Conservation (phyloP, 2,888 invertebrate genomes). For the Hirtodrosophila trivittata region DNA sequence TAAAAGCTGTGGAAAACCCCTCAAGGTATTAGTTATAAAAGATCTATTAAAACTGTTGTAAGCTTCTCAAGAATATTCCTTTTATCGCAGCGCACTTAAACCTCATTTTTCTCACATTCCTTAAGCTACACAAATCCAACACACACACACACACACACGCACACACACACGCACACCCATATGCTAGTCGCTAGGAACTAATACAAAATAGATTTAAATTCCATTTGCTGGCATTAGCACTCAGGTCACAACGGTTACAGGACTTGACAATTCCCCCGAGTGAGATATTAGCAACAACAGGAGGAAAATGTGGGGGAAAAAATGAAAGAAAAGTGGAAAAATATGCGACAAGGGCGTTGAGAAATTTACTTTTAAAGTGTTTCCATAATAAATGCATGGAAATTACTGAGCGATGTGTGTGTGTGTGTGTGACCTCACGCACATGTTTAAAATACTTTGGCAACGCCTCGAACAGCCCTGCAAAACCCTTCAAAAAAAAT, state of each 20-base stretch:
- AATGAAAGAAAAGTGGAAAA: conserved; percentile 2
- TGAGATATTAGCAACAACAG: conserved; percentile 25
- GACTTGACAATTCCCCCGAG: conserved; percentile 60
- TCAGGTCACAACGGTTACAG: conserved; percentile 64
- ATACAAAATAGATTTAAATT: conserved; percentile 78
- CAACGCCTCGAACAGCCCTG: conserved; percentile 17
- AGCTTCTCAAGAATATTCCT: too few relatives aligned
- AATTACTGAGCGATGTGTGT: conserved; percentile 29
- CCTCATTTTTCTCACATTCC: conserved; percentile 27
- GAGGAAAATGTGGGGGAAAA: conserved; percentile 1
- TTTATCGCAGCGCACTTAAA: conserved; percentile 4
- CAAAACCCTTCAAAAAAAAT: conserved; percentile 21
- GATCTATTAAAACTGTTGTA: too few relatives aligned
- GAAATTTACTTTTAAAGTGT: conserved; percentile 78
- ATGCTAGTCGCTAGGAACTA: conserved; percentile 55
- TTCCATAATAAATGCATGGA: conserved; percentile 69
- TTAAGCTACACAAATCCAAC: conserved; percentile 21
- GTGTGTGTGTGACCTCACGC: conserved; percentile 65
- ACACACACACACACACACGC: conserved; percentile 3
- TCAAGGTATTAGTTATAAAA: too few relatives aligned
- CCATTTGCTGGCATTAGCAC: conserved; percentile 76
- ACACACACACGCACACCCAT: conserved; percentile 39
- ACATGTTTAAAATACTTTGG: conserved; percentile 69
- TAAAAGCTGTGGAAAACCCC: too few relatives aligned
- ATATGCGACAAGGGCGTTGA: conserved; percentile 55